Evolutionary conservation across 2,113 vertebrate genomes (phyloP).

Genomic region (Syngnathoides biaculeatus): DNA sequence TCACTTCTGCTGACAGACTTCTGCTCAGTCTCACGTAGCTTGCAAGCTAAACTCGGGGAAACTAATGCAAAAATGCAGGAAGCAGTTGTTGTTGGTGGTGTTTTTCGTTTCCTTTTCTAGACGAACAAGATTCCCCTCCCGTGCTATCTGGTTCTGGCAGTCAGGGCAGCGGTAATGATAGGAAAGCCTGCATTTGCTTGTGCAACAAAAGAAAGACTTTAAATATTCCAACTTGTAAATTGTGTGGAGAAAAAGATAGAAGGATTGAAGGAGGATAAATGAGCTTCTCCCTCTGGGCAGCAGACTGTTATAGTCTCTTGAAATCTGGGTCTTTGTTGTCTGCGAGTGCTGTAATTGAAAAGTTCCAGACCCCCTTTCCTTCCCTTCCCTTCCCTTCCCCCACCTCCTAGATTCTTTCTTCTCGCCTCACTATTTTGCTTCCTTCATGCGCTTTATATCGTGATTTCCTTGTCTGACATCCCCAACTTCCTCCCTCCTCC

Average conservation of each 20-base stretch:
- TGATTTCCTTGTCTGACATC: constrained; percentile 26
- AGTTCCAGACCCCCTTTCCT: constrained; percentile 51
- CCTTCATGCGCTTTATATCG: constrained; percentile 38
- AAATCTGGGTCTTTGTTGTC: constrained; percentile 73
- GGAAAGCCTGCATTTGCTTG: constrained; percentile 44
- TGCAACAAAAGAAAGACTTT: constrained; percentile 57
- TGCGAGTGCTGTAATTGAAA: constrained; percentile 72
- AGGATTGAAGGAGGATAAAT: constrained; percentile 61
- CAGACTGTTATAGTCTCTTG: constrained; percentile 61
- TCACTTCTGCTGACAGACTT: constrained; percentile 14
- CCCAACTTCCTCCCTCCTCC: constrained; percentile 29
- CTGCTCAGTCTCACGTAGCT: constrained; percentile 11
- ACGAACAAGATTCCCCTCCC: constrained; percentile 28
- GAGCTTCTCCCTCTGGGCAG: constrained; percentile 64
- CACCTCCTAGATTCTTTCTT: constrained; percentile 24
- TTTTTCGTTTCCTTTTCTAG: neutral
- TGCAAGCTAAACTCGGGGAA: neutral
- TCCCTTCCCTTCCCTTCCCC: no score
- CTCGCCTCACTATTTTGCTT: constrained; percentile 23
- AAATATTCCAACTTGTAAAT: constrained; percentile 62
- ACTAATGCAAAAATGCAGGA: neutral
- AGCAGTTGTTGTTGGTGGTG: neutral
- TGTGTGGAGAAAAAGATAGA: constrained; percentile 41
- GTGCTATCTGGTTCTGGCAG: constrained; percentile 31
- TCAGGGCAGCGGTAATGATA: constrained; percentile 45